Evolutionary conservation across 2,797 vertebrate species (phyloP).

Genomic region (Chloroceryle inda): DNA sequence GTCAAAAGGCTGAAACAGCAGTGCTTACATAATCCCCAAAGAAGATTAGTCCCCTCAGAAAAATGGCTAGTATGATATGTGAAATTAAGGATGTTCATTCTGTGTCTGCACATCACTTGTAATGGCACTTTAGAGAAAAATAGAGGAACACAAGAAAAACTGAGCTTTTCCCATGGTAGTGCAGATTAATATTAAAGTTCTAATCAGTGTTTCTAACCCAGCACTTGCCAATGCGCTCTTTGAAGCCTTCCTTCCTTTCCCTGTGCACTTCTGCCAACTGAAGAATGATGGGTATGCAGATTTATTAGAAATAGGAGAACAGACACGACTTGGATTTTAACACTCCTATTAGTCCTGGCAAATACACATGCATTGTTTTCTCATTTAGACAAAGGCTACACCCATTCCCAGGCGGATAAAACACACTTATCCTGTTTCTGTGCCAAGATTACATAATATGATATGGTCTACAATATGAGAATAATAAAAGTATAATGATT

Average conservation of each 20-base stretch:
- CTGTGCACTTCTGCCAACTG: not conserved
- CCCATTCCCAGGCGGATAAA: slow-evolving; percentile 4
- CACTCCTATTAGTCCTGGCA: not conserved
- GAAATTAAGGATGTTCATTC: slow-evolving; percentile 67
- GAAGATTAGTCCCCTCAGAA: slow-evolving; percentile 43
- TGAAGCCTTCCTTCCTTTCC: not conserved
- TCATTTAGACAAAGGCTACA: slow-evolving; percentile 1
- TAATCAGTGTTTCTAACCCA: not conserved
- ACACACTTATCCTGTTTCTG: not conserved
- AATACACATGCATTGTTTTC: not conserved
- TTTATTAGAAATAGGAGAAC: slow-evolving; percentile 1
- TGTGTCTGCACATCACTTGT: slow-evolving; percentile 23
- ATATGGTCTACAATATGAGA: not conserved
- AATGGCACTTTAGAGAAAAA: slow-evolving; percentile 48
- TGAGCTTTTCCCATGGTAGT: not conserved
- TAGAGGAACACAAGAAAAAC: not conserved
- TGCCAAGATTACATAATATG: slow-evolving; percentile 24
- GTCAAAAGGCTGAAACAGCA: slow-evolving; percentile 65
- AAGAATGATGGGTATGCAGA: not conserved
- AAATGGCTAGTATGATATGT: slow-evolving; percentile 33
- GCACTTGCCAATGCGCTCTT: not conserved
- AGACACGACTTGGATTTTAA: not conserved
- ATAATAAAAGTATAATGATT: slow-evolving; percentile 12
- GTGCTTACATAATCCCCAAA: slow-evolving; percentile 56
- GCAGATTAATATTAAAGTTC: not conserved